Base-by-base conservation (phyloP, 2,888 invertebrate genomes). In the Malachius bipustulatus region DNA sequence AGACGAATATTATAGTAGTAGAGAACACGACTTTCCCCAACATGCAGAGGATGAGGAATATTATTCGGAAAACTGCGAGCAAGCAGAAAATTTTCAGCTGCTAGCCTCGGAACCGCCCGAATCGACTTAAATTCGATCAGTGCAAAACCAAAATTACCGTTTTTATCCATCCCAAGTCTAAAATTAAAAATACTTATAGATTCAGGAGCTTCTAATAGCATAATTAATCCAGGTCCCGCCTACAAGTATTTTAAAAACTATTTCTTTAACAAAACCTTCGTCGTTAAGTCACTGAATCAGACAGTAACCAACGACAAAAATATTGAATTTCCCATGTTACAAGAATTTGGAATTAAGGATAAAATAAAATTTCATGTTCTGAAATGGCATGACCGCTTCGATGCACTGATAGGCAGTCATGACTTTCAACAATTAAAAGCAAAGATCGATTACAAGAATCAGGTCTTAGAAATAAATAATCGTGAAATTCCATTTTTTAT, bases 91-190 rank as follows among this genome's bases (percentile, higher is more conserved):
- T 40, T 35, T 41, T 41, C 27, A 12, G n/a, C 27, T 12, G 16
- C 11, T n/a, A 33, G 41, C 36, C 38, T 38, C 36, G 31, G 32
- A 38, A 16, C 30, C n/a, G 8, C 10, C 16, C 13, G 6, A 4
- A n/a, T 36, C 27, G 38, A 41, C 29, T 28, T 38, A 13, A 41
- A 41, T 33, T 27, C 35, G 6, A 30, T 45, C 2, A 14, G 14
- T n/a, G 39, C 32, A 10, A 39, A 38, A 37, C 40, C 43, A 4
- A 42, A 42, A 37, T 35, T 44, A 38, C 42, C 42, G 1, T 42
- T 44, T 16, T 39, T 44, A 13, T 28, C 30, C 26, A 24, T 41
- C 12, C 36, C 39, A 4, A 16, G 27, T 14, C 32, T 19, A 11
- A 30, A 40, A 27, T 26, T 38, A 16, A 42, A 42, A 40, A 31